These are phyloP conservation scores for Bujurquina vittata DNA, from an alignment of 2,113 vertebrate species.

Conservation along the genomic window DNA sequence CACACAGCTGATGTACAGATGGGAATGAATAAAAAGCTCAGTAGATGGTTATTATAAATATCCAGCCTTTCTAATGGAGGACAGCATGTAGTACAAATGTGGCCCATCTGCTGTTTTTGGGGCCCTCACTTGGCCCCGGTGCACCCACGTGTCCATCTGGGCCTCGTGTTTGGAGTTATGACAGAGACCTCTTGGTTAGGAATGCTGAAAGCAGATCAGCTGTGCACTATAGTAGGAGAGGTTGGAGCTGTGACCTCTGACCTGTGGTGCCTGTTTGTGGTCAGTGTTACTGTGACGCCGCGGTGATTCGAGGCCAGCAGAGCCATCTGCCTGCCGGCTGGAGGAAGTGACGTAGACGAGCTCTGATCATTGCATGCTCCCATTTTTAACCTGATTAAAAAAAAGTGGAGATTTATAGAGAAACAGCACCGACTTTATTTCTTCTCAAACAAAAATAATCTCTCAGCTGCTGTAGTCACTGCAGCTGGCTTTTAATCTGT, in stretches of 20 bases:
- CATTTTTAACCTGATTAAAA: conserved; percentile 15
- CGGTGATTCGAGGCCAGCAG: conserved; percentile 1
- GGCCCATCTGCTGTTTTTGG: not conserved
- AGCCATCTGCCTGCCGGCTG: conserved; percentile 16
- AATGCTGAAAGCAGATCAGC: not conserved
- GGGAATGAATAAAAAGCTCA: no score
- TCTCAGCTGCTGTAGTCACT: not conserved
- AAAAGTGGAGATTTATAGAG: not conserved
- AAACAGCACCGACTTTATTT: not conserved
- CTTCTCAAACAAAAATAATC: not conserved
- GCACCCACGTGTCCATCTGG: not conserved
- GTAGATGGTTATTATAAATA: no score
- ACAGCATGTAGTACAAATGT: not conserved
- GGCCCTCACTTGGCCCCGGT: not conserved
- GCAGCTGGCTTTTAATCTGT: conserved; percentile 3
- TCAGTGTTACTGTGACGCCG: not conserved
- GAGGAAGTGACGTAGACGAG: conserved; percentile 19
- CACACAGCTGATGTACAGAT: not conserved
- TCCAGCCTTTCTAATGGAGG: not conserved
- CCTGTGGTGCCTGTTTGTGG: not conserved
- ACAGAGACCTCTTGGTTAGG: not conserved
- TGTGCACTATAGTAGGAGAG: not conserved
- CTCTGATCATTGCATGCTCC: not conserved
- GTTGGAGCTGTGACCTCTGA: not conserved
- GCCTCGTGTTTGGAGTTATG: not conserved